Conservation (phyloP, 2,797 vertebrate genomes). For the Cossypha heuglini region DNA sequence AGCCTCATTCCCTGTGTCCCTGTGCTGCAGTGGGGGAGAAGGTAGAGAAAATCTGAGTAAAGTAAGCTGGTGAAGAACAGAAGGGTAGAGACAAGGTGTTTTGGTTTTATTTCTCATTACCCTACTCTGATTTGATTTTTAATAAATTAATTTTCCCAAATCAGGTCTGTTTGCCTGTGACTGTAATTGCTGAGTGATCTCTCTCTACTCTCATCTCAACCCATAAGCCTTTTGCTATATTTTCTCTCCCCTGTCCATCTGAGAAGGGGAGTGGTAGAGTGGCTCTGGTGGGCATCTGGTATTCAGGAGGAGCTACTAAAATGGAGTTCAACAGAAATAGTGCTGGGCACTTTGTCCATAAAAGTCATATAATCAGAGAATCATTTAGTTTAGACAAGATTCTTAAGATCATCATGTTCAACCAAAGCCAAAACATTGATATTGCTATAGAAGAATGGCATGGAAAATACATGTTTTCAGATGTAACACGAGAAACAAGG, state of each 20-base stretch:
- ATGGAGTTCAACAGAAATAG: neutral
- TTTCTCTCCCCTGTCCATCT: neutral
- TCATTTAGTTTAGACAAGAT: neutral
- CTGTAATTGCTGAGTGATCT: neutral
- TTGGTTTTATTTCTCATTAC: neutral
- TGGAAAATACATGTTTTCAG: neutral
- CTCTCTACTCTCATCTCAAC: neutral
- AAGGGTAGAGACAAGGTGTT: neutral
- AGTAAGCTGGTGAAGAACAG: neutral
- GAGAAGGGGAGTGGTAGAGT: neutral
- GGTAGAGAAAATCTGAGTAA: neutral
- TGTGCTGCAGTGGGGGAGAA: neutral
- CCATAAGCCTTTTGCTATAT: neutral
- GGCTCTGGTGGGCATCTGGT: neutral
- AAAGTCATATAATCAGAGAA: neutral
- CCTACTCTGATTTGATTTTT: neutral
- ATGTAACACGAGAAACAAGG: neutral
- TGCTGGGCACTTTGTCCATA: neutral
- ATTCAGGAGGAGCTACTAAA: neutral
- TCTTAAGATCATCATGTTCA: neutral
- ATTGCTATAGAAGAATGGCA: neutral
- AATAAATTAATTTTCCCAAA: neutral
- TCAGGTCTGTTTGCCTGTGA: neutral
- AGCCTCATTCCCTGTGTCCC: accelerated
- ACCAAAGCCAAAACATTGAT: neutral